phyloP scores from a whole-genome alignment of 2,888 invertebrate genomes.

The Pyrochroa serraticornis region DNA sequence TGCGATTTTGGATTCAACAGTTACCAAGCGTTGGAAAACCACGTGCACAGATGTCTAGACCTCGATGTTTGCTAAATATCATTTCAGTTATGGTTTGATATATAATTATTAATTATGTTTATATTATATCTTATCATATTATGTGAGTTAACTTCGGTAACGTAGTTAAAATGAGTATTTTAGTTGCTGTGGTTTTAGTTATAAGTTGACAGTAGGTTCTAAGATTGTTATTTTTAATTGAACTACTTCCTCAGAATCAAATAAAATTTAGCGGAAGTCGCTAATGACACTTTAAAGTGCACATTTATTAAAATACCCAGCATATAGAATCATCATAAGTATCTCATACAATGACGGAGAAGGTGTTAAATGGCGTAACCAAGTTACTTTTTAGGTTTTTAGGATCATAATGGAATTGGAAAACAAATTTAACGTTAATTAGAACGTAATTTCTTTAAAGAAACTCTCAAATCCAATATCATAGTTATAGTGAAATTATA shows the following conservation, averaged over 20 bases:
- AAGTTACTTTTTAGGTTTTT: too few relatives aligned
- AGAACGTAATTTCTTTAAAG: too few relatives aligned
- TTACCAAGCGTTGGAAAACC: conserved; percentile 1
- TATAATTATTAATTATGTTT: neutral
- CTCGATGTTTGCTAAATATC: neutral
- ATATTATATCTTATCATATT: neutral
- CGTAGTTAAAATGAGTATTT: neutral
- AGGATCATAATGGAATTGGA: too few relatives aligned
- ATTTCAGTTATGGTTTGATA: neutral
- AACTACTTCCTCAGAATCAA: neutral
- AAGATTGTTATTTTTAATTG: neutral
- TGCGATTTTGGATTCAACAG: conserved; percentile 33
- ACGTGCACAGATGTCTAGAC: neutral
- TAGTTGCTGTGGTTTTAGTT: conserved; percentile 1
- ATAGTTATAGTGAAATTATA: too few relatives aligned
- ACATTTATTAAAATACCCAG: neutral
- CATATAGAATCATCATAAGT: too few relatives aligned
- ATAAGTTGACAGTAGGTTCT: neutral
- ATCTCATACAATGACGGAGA: too few relatives aligned
- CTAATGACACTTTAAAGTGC: neutral
- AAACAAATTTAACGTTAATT: too few relatives aligned
- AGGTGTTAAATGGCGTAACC: too few relatives aligned
- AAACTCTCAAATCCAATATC: too few relatives aligned
- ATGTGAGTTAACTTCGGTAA: neutral
- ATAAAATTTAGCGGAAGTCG: too few relatives aligned